Conservation (phyloP, 2,888 invertebrate genomes). For the Cepaea hortensis region DNA sequence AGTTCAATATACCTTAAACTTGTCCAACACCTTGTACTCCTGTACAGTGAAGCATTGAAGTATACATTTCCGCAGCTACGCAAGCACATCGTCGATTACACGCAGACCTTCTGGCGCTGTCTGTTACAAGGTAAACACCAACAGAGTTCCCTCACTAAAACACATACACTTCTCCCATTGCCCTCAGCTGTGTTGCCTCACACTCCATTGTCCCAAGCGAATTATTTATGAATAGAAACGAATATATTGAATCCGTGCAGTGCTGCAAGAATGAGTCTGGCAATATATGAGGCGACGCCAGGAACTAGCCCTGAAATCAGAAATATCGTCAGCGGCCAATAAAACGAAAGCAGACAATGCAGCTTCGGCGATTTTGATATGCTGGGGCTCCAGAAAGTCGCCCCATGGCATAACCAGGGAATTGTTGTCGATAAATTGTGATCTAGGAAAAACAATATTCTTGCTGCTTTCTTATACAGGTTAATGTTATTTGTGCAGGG, state of each 20-base stretch:
- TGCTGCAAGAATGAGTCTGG: neutral
- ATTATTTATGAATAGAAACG: conserved; percentile 1
- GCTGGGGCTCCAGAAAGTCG: neutral
- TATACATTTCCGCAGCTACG: neutral
- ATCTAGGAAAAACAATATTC: too few species aligned
- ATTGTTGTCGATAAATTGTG: neutral
- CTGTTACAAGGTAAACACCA: neutral
- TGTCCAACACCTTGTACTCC: neutral
- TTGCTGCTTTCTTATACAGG: too few species aligned
- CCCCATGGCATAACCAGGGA: neutral
- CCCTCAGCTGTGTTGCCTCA: neutral
- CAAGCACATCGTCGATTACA: too few species aligned
- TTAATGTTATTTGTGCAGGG: too few species aligned
- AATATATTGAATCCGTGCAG: conserved; percentile 10
- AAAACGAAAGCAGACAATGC: neutral
- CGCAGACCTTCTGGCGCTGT: too few species aligned
- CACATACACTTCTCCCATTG: neutral
- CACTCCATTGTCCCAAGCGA: neutral
- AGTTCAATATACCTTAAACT: too few species aligned
- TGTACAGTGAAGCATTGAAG: neutral
- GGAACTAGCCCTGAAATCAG: neutral
- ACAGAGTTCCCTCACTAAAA: too few species aligned
- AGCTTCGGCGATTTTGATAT: too few species aligned
- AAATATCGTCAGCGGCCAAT: neutral
- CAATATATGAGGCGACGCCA: neutral